phyloP scores from a whole-genome alignment of 2,113 vertebrate species.

The Brachypteracias leptosomus region DNA sequence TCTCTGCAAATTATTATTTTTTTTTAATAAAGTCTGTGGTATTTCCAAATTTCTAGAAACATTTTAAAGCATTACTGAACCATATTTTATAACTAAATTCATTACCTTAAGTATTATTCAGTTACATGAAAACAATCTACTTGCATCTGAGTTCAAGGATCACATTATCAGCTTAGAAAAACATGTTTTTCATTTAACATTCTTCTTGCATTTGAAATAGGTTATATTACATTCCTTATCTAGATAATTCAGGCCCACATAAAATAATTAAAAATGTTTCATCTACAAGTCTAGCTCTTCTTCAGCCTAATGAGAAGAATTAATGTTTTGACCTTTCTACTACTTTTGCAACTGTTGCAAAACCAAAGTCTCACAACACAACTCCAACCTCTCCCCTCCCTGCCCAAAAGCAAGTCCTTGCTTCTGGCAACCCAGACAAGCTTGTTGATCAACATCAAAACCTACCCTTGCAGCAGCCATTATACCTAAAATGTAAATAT shows the following conservation, averaged over 20 bases:
- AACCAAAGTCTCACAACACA: neutral
- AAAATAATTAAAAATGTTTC: slow-evolving; percentile 41
- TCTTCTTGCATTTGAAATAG: neutral
- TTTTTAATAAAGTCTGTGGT: neutral
- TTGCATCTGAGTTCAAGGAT: neutral
- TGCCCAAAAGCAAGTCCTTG: neutral
- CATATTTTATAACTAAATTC: neutral
- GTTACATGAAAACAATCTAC: neutral
- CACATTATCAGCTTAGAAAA: neutral
- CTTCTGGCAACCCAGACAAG: neutral
- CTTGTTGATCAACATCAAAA: neutral
- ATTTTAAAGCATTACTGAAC: neutral
- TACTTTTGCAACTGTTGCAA: neutral
- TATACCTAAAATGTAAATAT: neutral
- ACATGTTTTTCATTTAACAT: neutral
- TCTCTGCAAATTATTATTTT: neutral
- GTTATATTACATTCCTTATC: neutral
- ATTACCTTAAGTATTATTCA: slow-evolving; percentile 23
- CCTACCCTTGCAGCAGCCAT: neutral
- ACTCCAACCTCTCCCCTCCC: neutral
- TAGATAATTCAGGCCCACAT: neutral
- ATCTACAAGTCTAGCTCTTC: neutral
- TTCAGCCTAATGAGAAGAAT: neutral
- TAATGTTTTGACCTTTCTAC: neutral
- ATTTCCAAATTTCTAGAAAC: neutral